phyloP scores from a whole-genome alignment of 2,888 invertebrate genomes.

The Lasioglossum leucozonium region DNA sequence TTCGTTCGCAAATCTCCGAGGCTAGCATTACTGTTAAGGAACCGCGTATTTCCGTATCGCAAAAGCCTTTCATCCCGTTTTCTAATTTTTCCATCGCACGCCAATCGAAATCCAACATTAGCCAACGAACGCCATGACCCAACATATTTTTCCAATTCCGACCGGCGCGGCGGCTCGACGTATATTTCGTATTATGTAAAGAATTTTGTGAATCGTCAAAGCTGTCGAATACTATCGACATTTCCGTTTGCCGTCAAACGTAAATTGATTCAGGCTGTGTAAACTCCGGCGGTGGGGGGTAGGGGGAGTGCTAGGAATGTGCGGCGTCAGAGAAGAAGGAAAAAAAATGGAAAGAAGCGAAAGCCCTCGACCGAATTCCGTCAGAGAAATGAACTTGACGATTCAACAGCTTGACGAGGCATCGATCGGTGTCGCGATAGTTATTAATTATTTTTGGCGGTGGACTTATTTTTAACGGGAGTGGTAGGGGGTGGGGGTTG shows the following conservation, averaged over 20 bases:
- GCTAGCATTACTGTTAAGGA: neutral
- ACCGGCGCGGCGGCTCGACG: neutral
- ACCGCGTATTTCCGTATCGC: neutral
- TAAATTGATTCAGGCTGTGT: neutral
- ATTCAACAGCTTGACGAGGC: constrained; percentile 14
- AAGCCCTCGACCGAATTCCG: neutral
- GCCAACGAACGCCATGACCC: neutral
- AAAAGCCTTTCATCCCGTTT: neutral
- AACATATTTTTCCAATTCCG: constrained; percentile 3
- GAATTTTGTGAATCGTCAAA: constrained; percentile 4
- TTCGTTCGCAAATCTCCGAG: neutral
- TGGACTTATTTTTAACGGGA: constrained; percentile 41
- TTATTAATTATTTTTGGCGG: constrained; percentile 58
- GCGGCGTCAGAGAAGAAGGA: neutral
- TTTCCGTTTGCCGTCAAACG: constrained; percentile 3
- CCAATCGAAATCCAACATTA: neutral
- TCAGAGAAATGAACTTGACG: neutral
- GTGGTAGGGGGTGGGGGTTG: neutral
- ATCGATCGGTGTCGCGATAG: constrained; percentile 31
- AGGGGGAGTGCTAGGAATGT: neutral
- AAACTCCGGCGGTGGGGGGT: neutral
- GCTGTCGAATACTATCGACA: neutral
- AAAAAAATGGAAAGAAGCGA: neutral
- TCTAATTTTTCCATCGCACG: neutral
- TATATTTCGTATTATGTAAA: constrained; percentile 7